Base-by-base conservation (phyloP, 2,113 vertebrate genomes). In the Poeciliopsis turrubarensis region DNA sequence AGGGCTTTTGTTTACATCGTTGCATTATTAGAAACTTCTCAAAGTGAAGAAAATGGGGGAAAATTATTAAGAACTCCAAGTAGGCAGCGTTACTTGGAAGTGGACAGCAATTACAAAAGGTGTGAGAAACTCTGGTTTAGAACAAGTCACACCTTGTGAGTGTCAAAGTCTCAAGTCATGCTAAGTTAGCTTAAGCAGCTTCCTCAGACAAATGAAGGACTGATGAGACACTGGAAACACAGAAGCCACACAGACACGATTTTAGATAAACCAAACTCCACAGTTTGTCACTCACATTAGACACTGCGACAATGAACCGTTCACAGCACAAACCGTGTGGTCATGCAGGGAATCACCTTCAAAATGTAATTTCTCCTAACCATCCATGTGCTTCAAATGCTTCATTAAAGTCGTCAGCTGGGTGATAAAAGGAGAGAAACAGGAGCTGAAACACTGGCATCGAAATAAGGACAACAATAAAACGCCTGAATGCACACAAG, bases 291-390 rank as follows among this genome's bases (percentile, higher is more conserved):
- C 47, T 71, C 68, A 60, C 7, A 30, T 32, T 2, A 78, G 67
- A 77, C 29, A 69, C 61, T 76, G 54, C 0, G 14, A 65, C 68
- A 65, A 68, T 83, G 65, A 65, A 72, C 51, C 72, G 73, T 80
- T n/a, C 25, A 41, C 26, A 10, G 51, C 60, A 77, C 60, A 77
- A 34, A 66, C 37, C 65, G 65, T 64, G 75, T 84, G 89, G 90
- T 71, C 89, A 93, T 96, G 94, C 93, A 72, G 80, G 87, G 75
- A 87, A 95, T 93, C 95, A 98, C 96, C 98, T 98, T 94, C 89
- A 94, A 94, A 93, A 89, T 83, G 95, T 90, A 90, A 94, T 88
- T 88, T 91, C 90, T 96, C 95, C 79, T 77, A 97, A 95, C 92
- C 95, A 95, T 94, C 95, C 90, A 95, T 94, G 9, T 85, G 95